Evolutionary conservation across 2,113 vertebrate genomes (phyloP), one percentile per base, ranked within the genome.

Genomic region (Eleginops maclovinus): DNA sequence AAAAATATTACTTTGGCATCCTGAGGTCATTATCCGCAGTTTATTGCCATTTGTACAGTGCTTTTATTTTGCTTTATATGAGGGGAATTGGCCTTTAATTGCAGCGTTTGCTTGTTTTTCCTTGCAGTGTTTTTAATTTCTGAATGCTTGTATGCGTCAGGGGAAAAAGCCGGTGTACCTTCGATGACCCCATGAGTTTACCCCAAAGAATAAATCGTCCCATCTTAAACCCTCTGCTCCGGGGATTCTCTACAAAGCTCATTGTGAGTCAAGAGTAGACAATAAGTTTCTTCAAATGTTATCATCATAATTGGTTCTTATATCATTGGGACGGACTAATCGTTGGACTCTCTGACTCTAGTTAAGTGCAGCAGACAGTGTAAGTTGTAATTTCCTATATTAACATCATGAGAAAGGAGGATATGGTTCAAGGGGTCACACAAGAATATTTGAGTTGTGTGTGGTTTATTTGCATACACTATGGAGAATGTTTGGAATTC

Each of bases 51-150:
- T 90, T 90, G 84, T 94, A 92, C 93, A 92, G 87, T 91, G 91
- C 88, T 93, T 94, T 93, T 94, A 91, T 91, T 93, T 93, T 88
- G 84, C 88, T 92, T 94, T 94, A 93, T 92, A 91, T 78, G 88
- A 88, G 90, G 62, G 87, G 85, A 91, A 86, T 92, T 93, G 86
- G 89, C 86, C 88, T 91, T 87, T 91, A 92, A 93, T 93, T 92
- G 86, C 83, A 77, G 65, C 77, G 62, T 85, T 93, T 91, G 83
- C 91, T 93, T 92, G 88, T 92, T 93, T 92, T 90, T 86, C 82
- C 83, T 92, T 72, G 58, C 77, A 81, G 67, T 83, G 77, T 84
- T 85, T 92, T 89, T 88, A 80, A 90, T 93, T 92, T 88, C 75
- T 82, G 51, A 78, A 89, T 76, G 77, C 86, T 83, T 77, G 77